Evolutionary conservation across 2,113 vertebrate species (phyloP).

Genomic region (Chitala chitala): DNA sequence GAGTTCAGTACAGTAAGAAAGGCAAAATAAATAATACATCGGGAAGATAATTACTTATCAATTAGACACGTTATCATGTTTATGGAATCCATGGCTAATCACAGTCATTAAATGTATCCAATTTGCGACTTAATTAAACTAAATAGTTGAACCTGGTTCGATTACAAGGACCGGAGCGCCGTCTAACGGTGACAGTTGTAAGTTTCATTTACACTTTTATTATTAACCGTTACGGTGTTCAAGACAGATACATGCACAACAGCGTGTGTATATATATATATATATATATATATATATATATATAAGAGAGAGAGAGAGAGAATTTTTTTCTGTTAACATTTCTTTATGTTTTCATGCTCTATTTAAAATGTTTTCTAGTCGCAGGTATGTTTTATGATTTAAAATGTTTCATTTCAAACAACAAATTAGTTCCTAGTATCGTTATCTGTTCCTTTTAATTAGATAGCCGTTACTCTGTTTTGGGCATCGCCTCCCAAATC

Average conservation of each 20-base stretch:
- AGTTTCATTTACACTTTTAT: background rate
- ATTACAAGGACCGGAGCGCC: constrained; percentile 63
- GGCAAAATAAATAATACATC: constrained; percentile 59
- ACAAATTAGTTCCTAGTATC: background rate
- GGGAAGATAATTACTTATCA: constrained; percentile 67
- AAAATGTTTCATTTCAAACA: constrained; percentile 27
- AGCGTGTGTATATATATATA: no score
- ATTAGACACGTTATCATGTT: constrained; percentile 89
- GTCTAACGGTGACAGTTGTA: constrained; percentile 53
- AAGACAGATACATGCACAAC: background rate
- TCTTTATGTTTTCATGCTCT: background rate
- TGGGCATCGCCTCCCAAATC: constrained; percentile 56
- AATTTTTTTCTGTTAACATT: background rate
- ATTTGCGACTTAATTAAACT: constrained; percentile 94
- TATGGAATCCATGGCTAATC: constrained; percentile 87
- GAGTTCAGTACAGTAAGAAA: constrained; percentile 37
- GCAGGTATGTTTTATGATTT: constrained; percentile 13
- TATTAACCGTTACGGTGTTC: background rate
- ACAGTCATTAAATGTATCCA: constrained; percentile 94
- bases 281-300: no score
- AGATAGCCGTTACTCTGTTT: constrained; percentile 51
- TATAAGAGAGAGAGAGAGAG: no score
- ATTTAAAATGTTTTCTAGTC: background rate
- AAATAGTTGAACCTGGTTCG: constrained; percentile 56
- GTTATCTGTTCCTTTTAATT: constrained; percentile 49